Percentiles rank a stretch among this genome's conserved stretches.
These are phyloP conservation scores for Felis catus DNA, from an alignment of 2,113 vertebrate species.

Conservation along the genomic window F.catus_Fca126_mat1.0 CM031416.1:19585001-19585500, in stretches of 20 bases:
- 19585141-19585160: conserved; percentile 58
- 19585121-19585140: conserved; percentile 70
- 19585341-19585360: conserved; percentile 74
- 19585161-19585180: conserved; percentile 55
- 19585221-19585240: conserved; percentile 59
- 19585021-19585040: conserved; percentile 65
- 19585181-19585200: conserved; percentile 69
- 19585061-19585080: conserved; percentile 71
- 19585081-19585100: conserved; percentile 8
- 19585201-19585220: conserved; percentile 60
- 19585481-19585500: neutral
- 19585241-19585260: conserved; percentile 30
- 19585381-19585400: neutral
- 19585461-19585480: neutral
- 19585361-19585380: neutral
- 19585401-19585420: neutral
- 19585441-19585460: neutral
- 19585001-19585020: conserved; percentile 81
- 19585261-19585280: conserved; percentile 50
- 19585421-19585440: too few species aligned
- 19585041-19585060: conserved; percentile 60
- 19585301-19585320: conserved; percentile 27
- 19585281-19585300: conserved; percentile 71
- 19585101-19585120: conserved; percentile 58
- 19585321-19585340: conserved; percentile 45